phyloP scores from a whole-genome alignment of 2,113 vertebrate species.

The Lycocorax pyrrhopterus region DNA sequence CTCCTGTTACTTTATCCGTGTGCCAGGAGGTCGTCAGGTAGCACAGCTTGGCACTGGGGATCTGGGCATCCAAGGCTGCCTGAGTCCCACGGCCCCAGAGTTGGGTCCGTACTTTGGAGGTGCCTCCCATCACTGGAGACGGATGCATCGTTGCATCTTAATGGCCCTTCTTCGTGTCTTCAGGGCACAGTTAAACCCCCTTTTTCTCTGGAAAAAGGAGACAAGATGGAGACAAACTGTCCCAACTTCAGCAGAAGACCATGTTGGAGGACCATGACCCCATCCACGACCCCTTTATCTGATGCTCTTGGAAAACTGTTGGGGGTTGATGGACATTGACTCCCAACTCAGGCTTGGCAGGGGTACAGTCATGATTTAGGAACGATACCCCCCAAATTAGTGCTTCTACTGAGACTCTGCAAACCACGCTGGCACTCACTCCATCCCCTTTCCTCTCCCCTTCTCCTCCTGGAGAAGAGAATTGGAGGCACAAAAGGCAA shows the following conservation, averaged over 20 bases:
- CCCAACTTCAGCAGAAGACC: not conserved
- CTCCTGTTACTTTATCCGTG: not conserved
- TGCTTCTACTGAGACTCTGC: not conserved
- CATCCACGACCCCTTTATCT: not conserved
- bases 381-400: not conserved
- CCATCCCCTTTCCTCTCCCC: not conserved
- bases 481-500: not conserved
- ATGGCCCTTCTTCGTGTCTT: not conserved
- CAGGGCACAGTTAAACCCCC: not conserved
- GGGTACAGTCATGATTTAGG: not conserved
- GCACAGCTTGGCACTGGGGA: fast-evolving
- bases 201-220: not conserved
- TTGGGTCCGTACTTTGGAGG: not conserved
- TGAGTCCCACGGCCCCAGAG: fast-evolving
- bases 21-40: not conserved
- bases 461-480: not conserved
- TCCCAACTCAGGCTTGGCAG: not conserved
- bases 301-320: not conserved
- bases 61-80: not conserved
- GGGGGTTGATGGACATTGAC: fast-evolving
- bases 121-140: fast-evolving
- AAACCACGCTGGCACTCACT: not conserved
- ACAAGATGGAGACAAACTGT: fast-evolving
- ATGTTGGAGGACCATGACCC: not conserved
- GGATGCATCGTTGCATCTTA: fast-evolving